Evolutionary conservation across 2,888 invertebrate genomes (phyloP), one percentile per base, ranked within the genome.

Genomic region (Meloe dianella): DNA sequence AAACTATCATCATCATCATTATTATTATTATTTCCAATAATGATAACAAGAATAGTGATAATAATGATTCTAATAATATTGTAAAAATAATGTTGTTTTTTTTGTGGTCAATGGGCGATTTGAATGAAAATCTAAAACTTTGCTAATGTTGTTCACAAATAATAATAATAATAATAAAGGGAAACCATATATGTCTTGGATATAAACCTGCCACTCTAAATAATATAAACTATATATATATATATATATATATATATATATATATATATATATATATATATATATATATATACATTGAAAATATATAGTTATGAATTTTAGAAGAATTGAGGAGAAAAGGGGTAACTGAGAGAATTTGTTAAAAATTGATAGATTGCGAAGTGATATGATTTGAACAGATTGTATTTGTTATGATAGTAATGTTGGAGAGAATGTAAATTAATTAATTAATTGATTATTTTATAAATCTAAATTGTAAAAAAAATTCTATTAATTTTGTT

Each of bases 81-180:
- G 20, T 51, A 12, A 5, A 20, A 47, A 17, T 20, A 47, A 20
- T 8, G 20, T 20, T 47, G 17, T 20, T 47, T 4, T 38, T 38
- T 1, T 47, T 8, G 17, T 41, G 41, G 22, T 51, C 51, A 6
- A 51, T 51, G 51, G 51, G 12, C 10, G 10, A 51, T 20, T 47
- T 47, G 20, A 24, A 51, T 24, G 22, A 24, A 51, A 22, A 22
- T 51, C 22, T 51, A 24, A 12, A 22, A 10, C 9, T 41, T 17
- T 47, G 66, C 66, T 60, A 32, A 57, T 54, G 63, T 63, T 65
- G 60, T 62, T 63, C 41, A 57, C 56, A 32, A 38, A 20, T 35
- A 35, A 35, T 12, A 47, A 47, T 47, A 20, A 47, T 17, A 20
- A 20, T 22, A 20, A 47, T n/a, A 51, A 12, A 51, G 24, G 12